phyloP scores from a whole-genome alignment of 2,888 invertebrate species.

The Metacarcinus magister region DNA sequence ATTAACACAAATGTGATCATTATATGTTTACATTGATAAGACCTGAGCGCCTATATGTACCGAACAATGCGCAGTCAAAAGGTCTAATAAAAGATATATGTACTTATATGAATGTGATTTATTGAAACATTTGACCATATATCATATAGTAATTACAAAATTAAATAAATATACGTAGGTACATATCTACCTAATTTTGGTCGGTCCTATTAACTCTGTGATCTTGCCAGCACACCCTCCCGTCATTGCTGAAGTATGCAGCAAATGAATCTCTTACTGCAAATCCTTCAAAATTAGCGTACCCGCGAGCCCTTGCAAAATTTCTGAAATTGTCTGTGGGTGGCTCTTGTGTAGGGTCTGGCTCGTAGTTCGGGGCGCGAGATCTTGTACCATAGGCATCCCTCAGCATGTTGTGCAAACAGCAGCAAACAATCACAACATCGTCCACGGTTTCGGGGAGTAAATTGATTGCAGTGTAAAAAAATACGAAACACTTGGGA shows the following conservation, averaged over 20 bases:
- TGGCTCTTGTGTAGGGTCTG: conserved; percentile 60
- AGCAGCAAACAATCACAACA: not conserved
- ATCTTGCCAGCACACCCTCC: conserved; percentile 58
- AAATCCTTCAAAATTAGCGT: conserved; percentile 62
- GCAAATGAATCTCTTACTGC: conserved; percentile 60
- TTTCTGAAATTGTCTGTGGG: conserved; percentile 54
- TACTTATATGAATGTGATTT: too few relatives aligned
- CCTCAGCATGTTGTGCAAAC: conserved; percentile 68
- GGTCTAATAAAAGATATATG: too few relatives aligned
- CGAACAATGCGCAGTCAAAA: too few relatives aligned
- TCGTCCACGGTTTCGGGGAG: conserved; percentile 17
- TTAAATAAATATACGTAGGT: too few relatives aligned
- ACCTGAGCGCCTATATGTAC: too few relatives aligned
- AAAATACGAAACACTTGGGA: conserved; percentile 54
- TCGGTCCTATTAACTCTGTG: conserved; percentile 62
- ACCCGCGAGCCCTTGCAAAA: conserved; percentile 61
- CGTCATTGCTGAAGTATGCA: conserved; percentile 62
- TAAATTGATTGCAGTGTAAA: conserved; percentile 51
- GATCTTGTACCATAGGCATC: conserved; percentile 65
- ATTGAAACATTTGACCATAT: too few relatives aligned
- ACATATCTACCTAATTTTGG: conserved; percentile 49
- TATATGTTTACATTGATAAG: too few relatives aligned
- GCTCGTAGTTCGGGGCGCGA: conserved; percentile 52
- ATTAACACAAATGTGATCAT: too few relatives aligned
- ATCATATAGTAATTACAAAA: too few relatives aligned